Evolutionary conservation across 2,888 invertebrate species (phyloP).

Genomic region (Philereme transversata): DNA sequence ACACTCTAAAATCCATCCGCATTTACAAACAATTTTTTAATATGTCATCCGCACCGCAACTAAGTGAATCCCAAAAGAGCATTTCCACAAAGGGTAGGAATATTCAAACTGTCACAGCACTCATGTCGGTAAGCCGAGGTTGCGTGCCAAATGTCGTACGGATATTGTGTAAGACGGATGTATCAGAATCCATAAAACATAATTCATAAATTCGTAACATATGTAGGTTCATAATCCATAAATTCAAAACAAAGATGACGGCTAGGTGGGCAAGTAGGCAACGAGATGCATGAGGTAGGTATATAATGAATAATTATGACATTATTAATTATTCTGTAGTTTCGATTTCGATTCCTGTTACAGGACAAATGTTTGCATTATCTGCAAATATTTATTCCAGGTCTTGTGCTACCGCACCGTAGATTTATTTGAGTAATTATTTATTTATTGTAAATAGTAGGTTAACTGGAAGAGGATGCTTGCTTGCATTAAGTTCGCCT

Average conservation of each 20-base stretch:
- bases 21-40: constrained; percentile 14
- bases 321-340: no score
- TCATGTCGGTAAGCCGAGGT: constrained; percentile 22
- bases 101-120: constrained; percentile 32
- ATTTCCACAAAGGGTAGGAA: constrained; percentile 24
- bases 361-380: no score
- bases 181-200: constrained; percentile 16
- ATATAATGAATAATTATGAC: no score
- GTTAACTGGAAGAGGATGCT: no score
- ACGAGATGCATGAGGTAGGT: no score
- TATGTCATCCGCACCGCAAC: constrained; percentile 16
- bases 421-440: no score
- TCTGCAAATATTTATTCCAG: no score
- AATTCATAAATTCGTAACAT: background rate
- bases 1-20: constrained; percentile 16
- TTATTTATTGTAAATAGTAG: no score
- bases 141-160: constrained; percentile 31
- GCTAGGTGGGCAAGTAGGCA: no score
- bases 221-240: background rate
- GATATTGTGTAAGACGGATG: constrained; percentile 12
- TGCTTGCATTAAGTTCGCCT: no score
- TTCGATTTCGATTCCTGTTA: no score
- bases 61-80: constrained; percentile 29
- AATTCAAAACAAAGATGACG: background rate
- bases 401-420: no score